phyloP scores from a whole-genome alignment of 2,797 vertebrate species.

The Falco berigora region DNA sequence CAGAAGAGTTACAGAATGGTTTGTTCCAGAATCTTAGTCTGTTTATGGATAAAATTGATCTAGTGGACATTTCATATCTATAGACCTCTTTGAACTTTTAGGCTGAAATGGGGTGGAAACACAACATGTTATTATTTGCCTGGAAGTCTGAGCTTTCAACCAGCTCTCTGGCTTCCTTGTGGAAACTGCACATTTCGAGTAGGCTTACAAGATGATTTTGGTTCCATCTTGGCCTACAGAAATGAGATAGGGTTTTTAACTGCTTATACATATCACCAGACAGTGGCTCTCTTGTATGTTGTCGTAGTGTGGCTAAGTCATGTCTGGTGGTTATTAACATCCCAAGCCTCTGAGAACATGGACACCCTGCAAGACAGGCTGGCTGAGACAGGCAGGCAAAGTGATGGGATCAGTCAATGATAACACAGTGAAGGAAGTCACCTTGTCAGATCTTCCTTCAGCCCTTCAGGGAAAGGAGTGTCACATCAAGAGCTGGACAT shows the following conservation, averaged over 20 bases:
- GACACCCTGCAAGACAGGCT: background rate
- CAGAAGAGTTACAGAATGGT: background rate
- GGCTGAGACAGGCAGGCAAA: background rate
- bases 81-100: background rate
- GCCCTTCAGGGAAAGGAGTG: slow-evolving; percentile 1
- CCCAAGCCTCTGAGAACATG: background rate
- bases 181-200: background rate
- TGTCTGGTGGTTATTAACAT: background rate
- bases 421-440: background rate
- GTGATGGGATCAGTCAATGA: background rate
- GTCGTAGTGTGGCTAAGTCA: background rate
- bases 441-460: background rate
- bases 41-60: background rate
- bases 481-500: background rate
- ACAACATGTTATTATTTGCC: background rate
- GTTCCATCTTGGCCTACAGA: background rate
- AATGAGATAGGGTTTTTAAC: background rate
- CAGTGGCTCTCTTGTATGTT: background rate
- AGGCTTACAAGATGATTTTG: background rate
- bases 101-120: background rate
- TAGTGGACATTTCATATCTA: background rate
- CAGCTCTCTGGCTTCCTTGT: background rate
- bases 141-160: background rate
- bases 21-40: background rate
- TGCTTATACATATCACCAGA: background rate